Evolutionary conservation across 1,140 invertebrate genomes (phyloP).

Genomic region (Araneus ventricosus): DNA sequence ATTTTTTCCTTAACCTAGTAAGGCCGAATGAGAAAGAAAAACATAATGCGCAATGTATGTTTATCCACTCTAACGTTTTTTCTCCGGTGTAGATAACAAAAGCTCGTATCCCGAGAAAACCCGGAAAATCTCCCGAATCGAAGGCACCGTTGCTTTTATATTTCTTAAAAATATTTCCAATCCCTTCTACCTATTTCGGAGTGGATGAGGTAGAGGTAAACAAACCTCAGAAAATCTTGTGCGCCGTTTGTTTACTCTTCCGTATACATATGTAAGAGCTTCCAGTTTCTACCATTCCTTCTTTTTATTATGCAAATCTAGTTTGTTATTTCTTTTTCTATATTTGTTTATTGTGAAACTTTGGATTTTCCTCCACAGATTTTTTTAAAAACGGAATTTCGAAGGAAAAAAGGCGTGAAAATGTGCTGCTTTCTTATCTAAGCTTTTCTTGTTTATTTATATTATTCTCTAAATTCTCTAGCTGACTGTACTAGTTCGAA

Average conservation of each 20-base stretch:
- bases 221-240: neutral
- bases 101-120: neutral
- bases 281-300: neutral
- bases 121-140: neutral
- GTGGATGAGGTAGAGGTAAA: neutral
- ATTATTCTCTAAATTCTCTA: too few relatives aligned
- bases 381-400: too few relatives aligned
- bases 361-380: neutral
- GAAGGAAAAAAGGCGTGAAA: too few relatives aligned
- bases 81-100: neutral
- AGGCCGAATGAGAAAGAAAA: neutral
- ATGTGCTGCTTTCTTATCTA: too few relatives aligned
- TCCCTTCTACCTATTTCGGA: neutral
- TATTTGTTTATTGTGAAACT: neutral
- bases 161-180: neutral
- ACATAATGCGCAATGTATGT: neutral
- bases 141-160: neutral
- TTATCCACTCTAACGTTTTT: neutral
- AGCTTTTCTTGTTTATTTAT: too few relatives aligned
- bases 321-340: neutral
- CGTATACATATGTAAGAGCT: neutral
- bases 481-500: too few relatives aligned
- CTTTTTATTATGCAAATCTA: neutral
- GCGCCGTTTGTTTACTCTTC: neutral
- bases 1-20: too few relatives aligned